Conservation (phyloP, 1,140 invertebrate species). For the Oryzaephilus surinamensis region DNA sequence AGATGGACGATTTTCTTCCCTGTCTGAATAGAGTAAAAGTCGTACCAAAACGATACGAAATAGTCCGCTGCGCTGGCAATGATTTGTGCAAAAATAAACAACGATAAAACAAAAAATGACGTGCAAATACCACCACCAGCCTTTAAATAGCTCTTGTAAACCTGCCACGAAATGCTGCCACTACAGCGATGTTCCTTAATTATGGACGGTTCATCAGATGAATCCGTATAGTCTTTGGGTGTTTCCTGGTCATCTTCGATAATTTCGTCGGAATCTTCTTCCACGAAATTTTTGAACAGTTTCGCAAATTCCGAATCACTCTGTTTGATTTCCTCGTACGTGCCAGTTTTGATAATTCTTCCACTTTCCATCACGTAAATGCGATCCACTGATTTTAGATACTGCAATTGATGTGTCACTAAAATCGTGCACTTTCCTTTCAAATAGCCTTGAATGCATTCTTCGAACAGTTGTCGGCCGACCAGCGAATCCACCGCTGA, state of each 20-base stretch:
- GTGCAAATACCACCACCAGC: conserved; percentile 43
- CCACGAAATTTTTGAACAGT: conserved; percentile 24
- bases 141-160: conserved; percentile 49
- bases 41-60: conserved; percentile 45
- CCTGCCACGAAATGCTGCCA: conserved; percentile 43
- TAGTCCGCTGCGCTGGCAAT: conserved; percentile 52
- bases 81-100: conserved; percentile 47
- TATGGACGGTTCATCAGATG: not conserved
- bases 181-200: conserved; percentile 15
- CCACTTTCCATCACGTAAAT: conserved; percentile 52
- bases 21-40: no score
- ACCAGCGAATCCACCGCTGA: conserved; percentile 68
- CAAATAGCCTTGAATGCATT: conserved; percentile 57
- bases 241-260: conserved; percentile 28
- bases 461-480: conserved; percentile 55
- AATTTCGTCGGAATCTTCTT: conserved; percentile 28
- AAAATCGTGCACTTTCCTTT: conserved; percentile 59
- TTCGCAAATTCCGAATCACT: conserved; percentile 14
- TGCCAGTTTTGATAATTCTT: conserved; percentile 44
- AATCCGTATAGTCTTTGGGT: no score
- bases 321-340: conserved; percentile 46
- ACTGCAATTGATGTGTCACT: conserved; percentile 81
- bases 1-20: no score
- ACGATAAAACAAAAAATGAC: conserved; percentile 39
- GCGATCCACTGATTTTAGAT: conserved; percentile 61